Evolutionary conservation across 1,140 invertebrate species (phyloP), one percentile per base, ranked within the genome.

Genomic region (Augochlora pura): DNA sequence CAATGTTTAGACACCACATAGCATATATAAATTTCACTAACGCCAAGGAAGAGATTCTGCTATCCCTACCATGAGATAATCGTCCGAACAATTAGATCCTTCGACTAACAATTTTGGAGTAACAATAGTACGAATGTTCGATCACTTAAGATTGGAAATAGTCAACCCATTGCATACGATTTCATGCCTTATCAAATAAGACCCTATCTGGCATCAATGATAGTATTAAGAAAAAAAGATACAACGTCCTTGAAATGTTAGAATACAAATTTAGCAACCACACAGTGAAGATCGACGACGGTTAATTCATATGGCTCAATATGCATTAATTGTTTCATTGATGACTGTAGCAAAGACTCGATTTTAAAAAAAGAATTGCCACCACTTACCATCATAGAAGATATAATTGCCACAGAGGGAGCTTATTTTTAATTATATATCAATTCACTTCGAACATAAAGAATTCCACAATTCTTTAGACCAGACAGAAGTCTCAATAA

Each of bases 351-450:
- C 68, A 71, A 67, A 74, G 70, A 73, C 70, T 32, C 60, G 62
- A 66, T 16, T 18, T n/a, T 60, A 79, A 79, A 68, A 79, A 69
- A 74, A 59, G 21, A 49, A 49, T 65, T 39, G 54, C 77, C 16
- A 74, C 63, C 70, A 79, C 77, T 79, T 79, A 79, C 77, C 77
- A 79, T 74, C 77, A 79, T 74, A 52, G 8, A 59, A 73, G 8
- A 57, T 57, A 78, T 42, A 42, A 64, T 39, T n/a, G 32, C 46
- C 8, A 46, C 39, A 21, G 9, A 46, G 32, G 54, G 23, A 25
- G n/a, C 65, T 73, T 23, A 14, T 3, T 59, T 79, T 73, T 27
- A 73, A 12, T 39, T 0, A 54, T 66, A 66, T 10, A 38, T 23
- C 54, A 65, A 73, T 79, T 38, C 39, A 59, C 10, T 65, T 65